phyloP scores from a whole-genome alignment of 2,113 vertebrate species.

The Clarias magur region DNA sequence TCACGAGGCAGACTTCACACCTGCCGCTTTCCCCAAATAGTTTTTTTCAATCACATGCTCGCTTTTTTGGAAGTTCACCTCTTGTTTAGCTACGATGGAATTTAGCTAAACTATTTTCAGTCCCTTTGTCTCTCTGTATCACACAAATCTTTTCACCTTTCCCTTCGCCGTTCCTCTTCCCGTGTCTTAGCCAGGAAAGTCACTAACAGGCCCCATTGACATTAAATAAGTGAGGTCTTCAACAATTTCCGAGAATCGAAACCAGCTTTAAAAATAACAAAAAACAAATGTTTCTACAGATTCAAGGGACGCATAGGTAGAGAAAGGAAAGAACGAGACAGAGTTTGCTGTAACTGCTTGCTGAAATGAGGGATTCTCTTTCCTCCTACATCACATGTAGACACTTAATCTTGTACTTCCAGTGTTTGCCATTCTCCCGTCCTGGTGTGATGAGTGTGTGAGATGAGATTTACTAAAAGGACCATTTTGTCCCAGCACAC shows the following conservation, averaged over 20 bases:
- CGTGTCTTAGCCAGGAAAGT: slow-evolving; percentile 22
- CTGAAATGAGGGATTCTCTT: slow-evolving; percentile 76
- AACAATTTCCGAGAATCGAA: slow-evolving; percentile 27
- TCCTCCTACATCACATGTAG: slow-evolving; percentile 90
- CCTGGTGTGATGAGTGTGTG: slow-evolving; percentile 58
- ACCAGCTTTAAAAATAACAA: slow-evolving; percentile 30
- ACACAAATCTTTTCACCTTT: slow-evolving; percentile 23
- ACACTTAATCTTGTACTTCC: slow-evolving; percentile 90
- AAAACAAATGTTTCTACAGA: slow-evolving; percentile 40
- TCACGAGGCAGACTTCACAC: slow-evolving; percentile 16
- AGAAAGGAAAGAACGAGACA: slow-evolving; percentile 64
- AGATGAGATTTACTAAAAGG: slow-evolving; percentile 61
- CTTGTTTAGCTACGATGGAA: slow-evolving; percentile 1
- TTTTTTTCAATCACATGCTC: slow-evolving; percentile 1
- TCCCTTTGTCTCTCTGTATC: slow-evolving; percentile 2
- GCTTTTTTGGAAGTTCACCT: slow-evolving; percentile 4
- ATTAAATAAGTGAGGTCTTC: slow-evolving; percentile 23
- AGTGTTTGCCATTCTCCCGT: slow-evolving; percentile 83
- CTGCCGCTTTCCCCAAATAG: slow-evolving; percentile 5
- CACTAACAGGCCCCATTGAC: slow-evolving; percentile 2
- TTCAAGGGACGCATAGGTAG: slow-evolving; percentile 31
- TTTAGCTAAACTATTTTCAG: slow-evolving; percentile 29
- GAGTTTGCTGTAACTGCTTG: slow-evolving; percentile 73
- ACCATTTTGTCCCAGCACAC: slow-evolving; percentile 37
- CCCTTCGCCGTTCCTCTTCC: slow-evolving; percentile 6